Evolutionary conservation across 2,113 vertebrate genomes (phyloP), one percentile per base, ranked within the genome.

Genomic region (Takifugu bimaculatus): DNA sequence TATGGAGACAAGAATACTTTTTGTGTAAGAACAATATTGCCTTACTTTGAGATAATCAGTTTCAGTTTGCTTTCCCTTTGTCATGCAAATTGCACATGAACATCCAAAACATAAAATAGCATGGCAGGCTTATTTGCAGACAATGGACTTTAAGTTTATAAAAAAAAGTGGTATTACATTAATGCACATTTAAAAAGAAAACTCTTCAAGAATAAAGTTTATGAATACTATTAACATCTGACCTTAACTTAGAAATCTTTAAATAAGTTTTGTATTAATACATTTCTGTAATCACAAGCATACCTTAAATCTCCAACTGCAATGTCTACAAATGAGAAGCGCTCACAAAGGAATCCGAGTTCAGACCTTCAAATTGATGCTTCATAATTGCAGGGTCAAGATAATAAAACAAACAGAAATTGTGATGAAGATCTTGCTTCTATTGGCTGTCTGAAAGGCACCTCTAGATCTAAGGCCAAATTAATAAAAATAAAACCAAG

Each of bases 1-100:
- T n/a, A 54, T 42, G 66, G 39, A 68, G 59, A 71, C 69, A 85
- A 89, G 88, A 89, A 89, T 88, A 89, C 66, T 78, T 50, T 50
- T 70, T 54, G 54, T 72, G 66, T 47, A 71, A 61, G 61, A 82
- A 58, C 50, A 61, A 66, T 60, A 56, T 76, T 57, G 70, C 62
- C 49, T 32, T n/a, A 68, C 62, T n/a, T 56, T 61, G 54, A 74
- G 45, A 72, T 65, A 54, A 68, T 76, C n/a, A n/a, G n/a, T n/a
- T n/a, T n/a, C n/a, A n/a, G n/a, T n/a, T n/a, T n/a, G n/a, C n/a
- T n/a, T n/a, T n/a, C n/a, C n/a, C n/a, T 53, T 60, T 63, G 35
- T 32, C 27, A 73, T 47, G 51, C 28, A 84, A 77, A 83, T 86
- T 85, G 81, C 83, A 85, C 80, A 74, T 85, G 28, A 32, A 76